phyloP scores from a whole-genome alignment of 2,888 invertebrate species.

The Mactromeris polynyma region DNA sequence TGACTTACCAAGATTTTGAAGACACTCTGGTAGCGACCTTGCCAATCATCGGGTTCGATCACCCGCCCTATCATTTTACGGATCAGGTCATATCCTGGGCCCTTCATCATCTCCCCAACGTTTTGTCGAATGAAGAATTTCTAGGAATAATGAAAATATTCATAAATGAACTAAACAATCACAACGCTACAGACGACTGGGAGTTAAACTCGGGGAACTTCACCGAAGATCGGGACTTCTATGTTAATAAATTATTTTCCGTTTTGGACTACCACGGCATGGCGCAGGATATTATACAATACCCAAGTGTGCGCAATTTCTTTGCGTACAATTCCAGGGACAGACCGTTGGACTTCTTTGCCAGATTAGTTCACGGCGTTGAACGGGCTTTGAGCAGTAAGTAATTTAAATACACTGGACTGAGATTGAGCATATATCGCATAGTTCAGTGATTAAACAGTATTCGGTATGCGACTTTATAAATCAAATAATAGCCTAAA shows the following conservation, averaged over 20 bases:
- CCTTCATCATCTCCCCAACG: slow-evolving; percentile 26
- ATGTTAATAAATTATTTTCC: slow-evolving; percentile 31
- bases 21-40: slow-evolving; percentile 36
- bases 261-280: slow-evolving; percentile 45
- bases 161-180: slow-evolving; percentile 36
- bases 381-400: slow-evolving; percentile 70
- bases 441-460: too few species aligned
- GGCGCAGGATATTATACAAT: slow-evolving; percentile 33
- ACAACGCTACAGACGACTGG: slow-evolving; percentile 19
- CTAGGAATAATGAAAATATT: slow-evolving; percentile 25
- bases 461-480: too few species aligned
- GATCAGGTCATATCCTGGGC: slow-evolving; percentile 44
- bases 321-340: slow-evolving; percentile 58
- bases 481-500: too few species aligned
- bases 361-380: slow-evolving; percentile 54
- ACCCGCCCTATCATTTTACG: slow-evolving; percentile 32
- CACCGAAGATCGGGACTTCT: slow-evolving; percentile 23
- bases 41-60: slow-evolving; percentile 49
- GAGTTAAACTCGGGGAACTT: slow-evolving; percentile 10
- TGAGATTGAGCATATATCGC: too few species aligned
- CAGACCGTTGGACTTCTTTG: slow-evolving; percentile 59
- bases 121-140: slow-evolving; percentile 41
- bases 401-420: too few species aligned
- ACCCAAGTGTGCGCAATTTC: slow-evolving; percentile 33
- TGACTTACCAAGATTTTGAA: slow-evolving; percentile 32